phyloP scores from a whole-genome alignment of 2,888 invertebrate species.

The Mythimna albipuncta region DNA sequence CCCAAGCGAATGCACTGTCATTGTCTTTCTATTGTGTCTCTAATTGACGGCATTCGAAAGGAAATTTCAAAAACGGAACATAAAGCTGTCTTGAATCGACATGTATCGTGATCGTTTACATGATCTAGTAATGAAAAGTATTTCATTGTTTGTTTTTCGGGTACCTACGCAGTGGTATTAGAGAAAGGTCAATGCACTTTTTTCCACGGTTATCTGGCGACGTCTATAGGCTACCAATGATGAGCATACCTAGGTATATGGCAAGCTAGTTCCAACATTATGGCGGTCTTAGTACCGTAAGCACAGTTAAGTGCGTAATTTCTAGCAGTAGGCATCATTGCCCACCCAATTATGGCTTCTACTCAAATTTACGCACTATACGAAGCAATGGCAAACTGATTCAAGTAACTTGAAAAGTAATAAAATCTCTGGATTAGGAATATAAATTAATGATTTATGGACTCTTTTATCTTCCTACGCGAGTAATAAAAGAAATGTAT shows the following conservation, averaged over 20 bases:
- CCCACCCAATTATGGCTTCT: neutral
- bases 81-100: no score
- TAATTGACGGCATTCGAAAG: no score
- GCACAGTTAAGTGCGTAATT: conserved; percentile 37
- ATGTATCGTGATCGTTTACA: no score
- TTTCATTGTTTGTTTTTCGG: no score
- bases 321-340: conserved; percentile 39
- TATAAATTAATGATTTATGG: conserved; percentile 13
- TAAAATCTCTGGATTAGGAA: conserved; percentile 11
- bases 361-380: neutral
- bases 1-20: no score
- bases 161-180: no score
- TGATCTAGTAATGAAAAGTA: no score
- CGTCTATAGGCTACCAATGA: no score
- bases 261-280: conserved; percentile 29
- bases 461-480: conserved; percentile 5
- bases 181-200: no score
- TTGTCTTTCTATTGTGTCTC: no score
- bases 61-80: no score
- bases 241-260: neutral
- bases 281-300: conserved; percentile 43
- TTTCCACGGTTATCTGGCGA: no score
- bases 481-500: conserved; percentile 30
- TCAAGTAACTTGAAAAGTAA: neutral
- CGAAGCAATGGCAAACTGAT: neutral